Percentiles rank a stretch among this genome's conserved stretches.
These are phyloP conservation scores for Anthophora plumipes DNA, from an alignment of 2,888 invertebrate genomes.

Conservation along the genomic window DNA sequence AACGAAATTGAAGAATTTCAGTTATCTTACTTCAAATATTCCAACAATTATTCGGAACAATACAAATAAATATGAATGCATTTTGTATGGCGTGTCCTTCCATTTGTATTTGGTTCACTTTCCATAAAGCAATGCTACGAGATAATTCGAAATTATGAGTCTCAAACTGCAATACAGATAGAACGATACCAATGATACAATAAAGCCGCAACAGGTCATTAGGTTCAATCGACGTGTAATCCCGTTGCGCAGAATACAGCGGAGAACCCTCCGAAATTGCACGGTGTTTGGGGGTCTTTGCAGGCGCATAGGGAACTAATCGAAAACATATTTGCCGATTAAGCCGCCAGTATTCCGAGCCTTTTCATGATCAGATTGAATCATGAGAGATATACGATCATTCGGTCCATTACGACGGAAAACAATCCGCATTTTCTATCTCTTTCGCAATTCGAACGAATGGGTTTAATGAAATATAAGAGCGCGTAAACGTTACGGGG, in stretches of 20 bases:
- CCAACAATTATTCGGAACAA: not conserved
- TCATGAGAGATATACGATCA: conserved; percentile 37
- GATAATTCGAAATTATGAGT: conserved; percentile 40
- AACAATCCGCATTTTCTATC: conserved; percentile 19
- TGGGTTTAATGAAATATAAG: not conserved
- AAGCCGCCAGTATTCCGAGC: conserved; percentile 44
- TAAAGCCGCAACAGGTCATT: conserved; percentile 67
- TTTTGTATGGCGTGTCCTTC: no score
- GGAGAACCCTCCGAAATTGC: conserved; percentile 64
- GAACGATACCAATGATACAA: conserved; percentile 58
- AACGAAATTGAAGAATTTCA: no score
- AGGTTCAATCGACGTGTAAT: conserved; percentile 63
- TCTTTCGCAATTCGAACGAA: not conserved
- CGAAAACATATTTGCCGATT: conserved; percentile 65
- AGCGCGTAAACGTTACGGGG: not conserved
- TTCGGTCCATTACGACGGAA: conserved; percentile 6
- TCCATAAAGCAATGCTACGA: conserved; percentile 8
- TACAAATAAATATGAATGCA: not conserved
- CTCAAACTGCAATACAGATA: conserved; percentile 28
- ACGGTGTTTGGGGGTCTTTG: conserved; percentile 56
- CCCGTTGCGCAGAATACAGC: conserved; percentile 44
- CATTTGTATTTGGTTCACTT: not conserved
- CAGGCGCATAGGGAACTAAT: conserved; percentile 56
- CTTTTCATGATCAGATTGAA: conserved; percentile 63
- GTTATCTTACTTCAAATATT: not conserved